A percentile compares a stretch with the other conserved stretches of the same genome.
Conservation (phyloP, 1,140 invertebrate species). For the Saccostrea echinata region DNA sequence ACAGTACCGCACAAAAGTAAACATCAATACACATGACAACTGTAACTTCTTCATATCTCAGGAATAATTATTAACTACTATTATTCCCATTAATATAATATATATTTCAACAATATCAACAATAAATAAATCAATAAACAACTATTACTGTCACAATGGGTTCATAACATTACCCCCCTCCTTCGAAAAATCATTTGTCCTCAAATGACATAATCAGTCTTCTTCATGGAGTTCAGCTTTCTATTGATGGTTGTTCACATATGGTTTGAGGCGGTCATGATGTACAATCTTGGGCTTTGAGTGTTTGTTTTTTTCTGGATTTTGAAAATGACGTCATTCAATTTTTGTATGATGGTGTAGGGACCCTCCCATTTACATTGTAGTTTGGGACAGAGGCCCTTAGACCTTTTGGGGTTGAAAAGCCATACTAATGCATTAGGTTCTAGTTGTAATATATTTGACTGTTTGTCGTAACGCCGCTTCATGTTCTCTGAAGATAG, state of each 20-base stretch:
- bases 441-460: slow-evolving; percentile 5
- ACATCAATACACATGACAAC: too few relatives aligned
- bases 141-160: neutral
- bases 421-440: slow-evolving; percentile 30
- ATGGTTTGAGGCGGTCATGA: slow-evolving; percentile 51
- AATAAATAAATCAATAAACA: neutral
- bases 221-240: neutral
- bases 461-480: slow-evolving; percentile 39
- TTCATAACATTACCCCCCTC: slow-evolving; percentile 25
- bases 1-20: too few relatives aligned
- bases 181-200: neutral
- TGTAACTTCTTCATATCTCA: too few relatives aligned
- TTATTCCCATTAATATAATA: too few relatives aligned
- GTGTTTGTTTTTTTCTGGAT: slow-evolving; percentile 37
- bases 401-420: neutral
- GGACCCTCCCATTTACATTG: slow-evolving; percentile 48
- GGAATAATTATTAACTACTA: too few relatives aligned
- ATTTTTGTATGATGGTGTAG: slow-evolving; percentile 25
- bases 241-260: neutral
- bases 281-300: slow-evolving; percentile 50
- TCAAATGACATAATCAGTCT: neutral
- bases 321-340: slow-evolving; percentile 51
- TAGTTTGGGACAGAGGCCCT: slow-evolving; percentile 42
- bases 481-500: slow-evolving; percentile 40
- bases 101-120: too few relatives aligned